phyloP scores from a whole-genome alignment of 2,113 vertebrate genomes.

The Chloebia gouldiae region DNA sequence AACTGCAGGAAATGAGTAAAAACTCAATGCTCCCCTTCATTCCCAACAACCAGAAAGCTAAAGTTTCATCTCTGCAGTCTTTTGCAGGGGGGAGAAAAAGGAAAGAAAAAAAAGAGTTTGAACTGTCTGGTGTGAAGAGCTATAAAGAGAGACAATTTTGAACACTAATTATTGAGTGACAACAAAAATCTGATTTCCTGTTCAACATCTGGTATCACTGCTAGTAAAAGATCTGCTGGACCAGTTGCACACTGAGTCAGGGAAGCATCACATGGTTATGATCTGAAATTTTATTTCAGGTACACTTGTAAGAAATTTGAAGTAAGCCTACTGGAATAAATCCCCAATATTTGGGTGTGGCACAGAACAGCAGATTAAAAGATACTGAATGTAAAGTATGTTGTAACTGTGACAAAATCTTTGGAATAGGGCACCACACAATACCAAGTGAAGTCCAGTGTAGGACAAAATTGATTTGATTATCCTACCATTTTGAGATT shows the following conservation, averaged over 20 bases:
- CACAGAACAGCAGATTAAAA: background rate
- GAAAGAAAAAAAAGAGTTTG: background rate
- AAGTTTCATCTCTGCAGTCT: background rate
- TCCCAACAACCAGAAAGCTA: background rate
- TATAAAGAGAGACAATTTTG: background rate
- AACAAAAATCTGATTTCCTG: background rate
- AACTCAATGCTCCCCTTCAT: background rate
- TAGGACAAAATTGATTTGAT: background rate
- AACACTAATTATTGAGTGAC: background rate
- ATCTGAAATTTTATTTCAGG: background rate
- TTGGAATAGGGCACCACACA: background rate
- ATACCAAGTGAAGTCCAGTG: background rate
- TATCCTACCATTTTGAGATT: background rate
- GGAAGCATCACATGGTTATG: background rate
- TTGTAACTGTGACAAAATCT: background rate
- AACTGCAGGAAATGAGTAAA: background rate
- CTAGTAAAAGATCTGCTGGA: background rate
- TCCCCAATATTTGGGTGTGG: background rate
- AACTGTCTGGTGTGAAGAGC: background rate
- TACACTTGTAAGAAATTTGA: background rate
- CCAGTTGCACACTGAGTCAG: background rate
- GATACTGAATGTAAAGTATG: background rate
- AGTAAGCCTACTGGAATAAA: background rate
- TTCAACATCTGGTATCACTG: background rate
- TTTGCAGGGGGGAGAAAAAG: fast-evolving